Conservation (phyloP, 23 tunicate genomes). For the Ascidia mentula region DNA sequence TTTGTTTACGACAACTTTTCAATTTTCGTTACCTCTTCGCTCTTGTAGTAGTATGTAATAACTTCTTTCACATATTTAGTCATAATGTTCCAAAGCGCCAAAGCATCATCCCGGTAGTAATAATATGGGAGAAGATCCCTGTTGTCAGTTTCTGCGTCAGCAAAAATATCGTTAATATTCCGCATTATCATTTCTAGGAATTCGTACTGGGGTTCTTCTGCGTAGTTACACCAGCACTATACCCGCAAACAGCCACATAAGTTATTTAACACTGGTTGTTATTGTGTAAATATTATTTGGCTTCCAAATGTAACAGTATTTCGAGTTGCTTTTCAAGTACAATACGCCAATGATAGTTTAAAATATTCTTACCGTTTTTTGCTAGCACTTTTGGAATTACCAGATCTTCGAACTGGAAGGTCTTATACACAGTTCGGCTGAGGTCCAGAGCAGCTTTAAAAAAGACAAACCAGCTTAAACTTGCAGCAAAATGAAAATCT, state of each 20-base stretch:
- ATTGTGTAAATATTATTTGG: not conserved
- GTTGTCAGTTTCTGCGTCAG: conserved; percentile 29
- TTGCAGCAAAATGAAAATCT: too few relatives aligned
- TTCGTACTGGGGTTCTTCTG: not conserved
- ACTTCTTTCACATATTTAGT: conserved; percentile 28
- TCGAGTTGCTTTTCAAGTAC: not conserved
- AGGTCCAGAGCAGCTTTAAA: conserved; percentile 43
- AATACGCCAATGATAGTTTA: not conserved
- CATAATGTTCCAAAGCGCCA: conserved; percentile 50
- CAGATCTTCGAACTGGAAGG: conserved; percentile 42
- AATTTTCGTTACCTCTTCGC: conserved; percentile 45
- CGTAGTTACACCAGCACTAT: not conserved
- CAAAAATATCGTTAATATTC: not conserved
- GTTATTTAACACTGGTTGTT: too few relatives aligned
- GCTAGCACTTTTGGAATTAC: conserved; percentile 48
- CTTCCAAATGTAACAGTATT: too few relatives aligned
- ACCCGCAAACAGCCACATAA: too few relatives aligned
- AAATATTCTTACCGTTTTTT: conserved; percentile 38
- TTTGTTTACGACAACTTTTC: not conserved
- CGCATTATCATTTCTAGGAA: not conserved
- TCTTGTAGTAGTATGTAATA: conserved; percentile 35
- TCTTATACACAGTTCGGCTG: conserved; percentile 24
- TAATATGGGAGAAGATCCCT: conserved; percentile 46
- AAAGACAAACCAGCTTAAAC: not conserved
- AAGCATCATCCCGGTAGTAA: conserved; percentile 69